Conservation (phyloP, 2,888 invertebrate genomes). For the Drosophila helvetica region DNA sequence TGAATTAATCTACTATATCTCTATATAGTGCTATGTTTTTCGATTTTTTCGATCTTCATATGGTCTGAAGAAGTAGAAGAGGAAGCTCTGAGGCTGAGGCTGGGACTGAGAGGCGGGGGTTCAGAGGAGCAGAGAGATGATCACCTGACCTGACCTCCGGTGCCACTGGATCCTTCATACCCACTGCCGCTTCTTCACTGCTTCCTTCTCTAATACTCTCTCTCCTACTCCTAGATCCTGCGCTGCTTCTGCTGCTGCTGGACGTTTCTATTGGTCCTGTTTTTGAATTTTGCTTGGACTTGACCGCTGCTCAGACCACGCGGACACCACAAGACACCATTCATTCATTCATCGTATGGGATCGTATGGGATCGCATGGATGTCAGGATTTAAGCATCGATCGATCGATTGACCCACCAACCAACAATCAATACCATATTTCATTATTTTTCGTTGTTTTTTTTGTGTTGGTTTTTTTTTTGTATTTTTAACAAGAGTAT, state of each 20-base stretch:
- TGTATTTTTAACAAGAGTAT: slow-evolving; percentile 23
- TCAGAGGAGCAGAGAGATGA: not conserved
- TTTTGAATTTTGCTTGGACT: slow-evolving; percentile 42
- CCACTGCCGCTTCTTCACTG: slow-evolving; percentile 6
- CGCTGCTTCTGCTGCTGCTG: slow-evolving; percentile 52
- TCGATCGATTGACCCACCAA: slow-evolving; percentile 2
- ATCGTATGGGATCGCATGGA: slow-evolving; percentile 15
- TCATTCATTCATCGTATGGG: slow-evolving; percentile 4
- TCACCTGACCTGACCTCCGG: too few relatives aligned
- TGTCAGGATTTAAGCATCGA: slow-evolving; percentile 2
- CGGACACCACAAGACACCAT: slow-evolving; percentile 24
- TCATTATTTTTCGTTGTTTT: slow-evolving; percentile 21
- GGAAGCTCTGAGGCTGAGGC: not conserved
- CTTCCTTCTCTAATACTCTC: slow-evolving; percentile 2
- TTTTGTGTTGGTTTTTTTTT: slow-evolving; percentile 1
- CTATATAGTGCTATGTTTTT: not conserved
- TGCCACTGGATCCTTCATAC: not conserved
- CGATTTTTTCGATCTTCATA: not conserved
- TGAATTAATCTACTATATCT: not conserved
- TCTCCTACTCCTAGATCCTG: slow-evolving; percentile 36
- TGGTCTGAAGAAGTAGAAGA: not conserved
- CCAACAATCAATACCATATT: slow-evolving; percentile 3
- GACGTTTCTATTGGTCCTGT: slow-evolving; percentile 55
- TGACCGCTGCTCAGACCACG: slow-evolving; percentile 53
- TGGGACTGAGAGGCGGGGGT: not conserved